Percentiles rank a stretch among this genome's conserved stretches.
Conservation (phyloP, 2,888 invertebrate species). For the Lasius platythorax region DNA sequence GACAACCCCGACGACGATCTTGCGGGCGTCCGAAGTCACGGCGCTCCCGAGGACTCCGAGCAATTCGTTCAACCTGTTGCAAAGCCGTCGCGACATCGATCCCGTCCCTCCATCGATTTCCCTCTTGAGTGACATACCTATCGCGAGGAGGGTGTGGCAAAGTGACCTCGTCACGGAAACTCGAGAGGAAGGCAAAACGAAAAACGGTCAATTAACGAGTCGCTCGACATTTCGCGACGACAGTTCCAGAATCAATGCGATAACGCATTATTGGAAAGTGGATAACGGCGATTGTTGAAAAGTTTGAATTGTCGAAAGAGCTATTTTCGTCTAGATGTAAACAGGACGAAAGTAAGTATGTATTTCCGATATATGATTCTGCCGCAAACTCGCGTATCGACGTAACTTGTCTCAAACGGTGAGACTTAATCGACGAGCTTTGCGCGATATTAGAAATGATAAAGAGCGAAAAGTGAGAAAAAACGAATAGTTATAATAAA, state of each 20-base stretch:
- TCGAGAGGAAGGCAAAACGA: constrained; percentile 46
- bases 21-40: constrained; percentile 62
- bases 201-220: constrained; percentile 65
- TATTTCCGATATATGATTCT: neutral
- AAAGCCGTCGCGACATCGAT: constrained; percentile 77
- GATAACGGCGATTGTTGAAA: constrained; percentile 24
- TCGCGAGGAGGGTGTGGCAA: constrained; percentile 73
- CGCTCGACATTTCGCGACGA: constrained; percentile 27
- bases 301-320: neutral
- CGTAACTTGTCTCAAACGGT: neutral
- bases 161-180: constrained; percentile 66
- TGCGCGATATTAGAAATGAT: neutral
- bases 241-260: constrained; percentile 26
- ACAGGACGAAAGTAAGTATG: neutral
- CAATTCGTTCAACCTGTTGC: constrained; percentile 79
- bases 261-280: constrained; percentile 22
- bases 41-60: constrained; percentile 63
- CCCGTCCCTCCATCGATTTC: constrained; percentile 75
- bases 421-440: neutral
- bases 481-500: neutral
- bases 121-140: constrained; percentile 63
- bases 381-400: neutral
- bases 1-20: constrained; percentile 55
- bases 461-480: neutral
- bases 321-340: neutral